Evolutionary conservation across 2,888 invertebrate genomes (phyloP).

Genomic region (Drosophila anceps): DNA sequence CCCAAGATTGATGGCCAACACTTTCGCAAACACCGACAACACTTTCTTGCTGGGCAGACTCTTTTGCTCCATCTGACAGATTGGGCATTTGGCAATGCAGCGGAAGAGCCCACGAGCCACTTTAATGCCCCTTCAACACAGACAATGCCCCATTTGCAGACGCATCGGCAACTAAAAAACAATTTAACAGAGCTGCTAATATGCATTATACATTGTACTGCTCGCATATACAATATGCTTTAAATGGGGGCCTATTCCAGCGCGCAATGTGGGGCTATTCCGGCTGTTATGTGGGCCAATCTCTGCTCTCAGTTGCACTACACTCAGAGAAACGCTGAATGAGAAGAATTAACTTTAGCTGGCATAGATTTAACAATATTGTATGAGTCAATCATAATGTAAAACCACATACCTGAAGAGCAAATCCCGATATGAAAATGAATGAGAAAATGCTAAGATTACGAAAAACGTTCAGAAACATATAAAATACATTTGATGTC

Average conservation of each 20-base stretch:
- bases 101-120: constrained; percentile 9
- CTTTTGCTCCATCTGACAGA: constrained; percentile 21
- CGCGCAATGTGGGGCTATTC: constrained; percentile 59
- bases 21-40: constrained; percentile 9
- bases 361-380: not conserved
- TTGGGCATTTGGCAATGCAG: constrained; percentile 57
- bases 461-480: not conserved
- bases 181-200: constrained; percentile 71
- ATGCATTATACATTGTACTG: constrained; percentile 49
- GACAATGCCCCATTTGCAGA: constrained; percentile 77
- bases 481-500: not conserved
- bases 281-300: constrained; percentile 18
- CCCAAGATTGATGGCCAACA: constrained; percentile 46
- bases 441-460: not conserved
- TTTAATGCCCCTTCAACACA: constrained; percentile 11
- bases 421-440: too few relatives aligned
- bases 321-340: constrained; percentile 1
- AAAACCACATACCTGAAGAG: not conserved
- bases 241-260: constrained; percentile 25
- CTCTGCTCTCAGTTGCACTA: not conserved
- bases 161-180: constrained; percentile 68
- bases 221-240: not conserved
- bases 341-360: not conserved
- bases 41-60: constrained; percentile 17
- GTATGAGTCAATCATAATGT: not conserved